Percentiles rank a stretch among this genome's conserved stretches.
These are phyloP conservation scores for Hypocryptadius cinnamomeus DNA, from an alignment of 2,113 vertebrate genomes.

Conservation along the genomic window DNA sequence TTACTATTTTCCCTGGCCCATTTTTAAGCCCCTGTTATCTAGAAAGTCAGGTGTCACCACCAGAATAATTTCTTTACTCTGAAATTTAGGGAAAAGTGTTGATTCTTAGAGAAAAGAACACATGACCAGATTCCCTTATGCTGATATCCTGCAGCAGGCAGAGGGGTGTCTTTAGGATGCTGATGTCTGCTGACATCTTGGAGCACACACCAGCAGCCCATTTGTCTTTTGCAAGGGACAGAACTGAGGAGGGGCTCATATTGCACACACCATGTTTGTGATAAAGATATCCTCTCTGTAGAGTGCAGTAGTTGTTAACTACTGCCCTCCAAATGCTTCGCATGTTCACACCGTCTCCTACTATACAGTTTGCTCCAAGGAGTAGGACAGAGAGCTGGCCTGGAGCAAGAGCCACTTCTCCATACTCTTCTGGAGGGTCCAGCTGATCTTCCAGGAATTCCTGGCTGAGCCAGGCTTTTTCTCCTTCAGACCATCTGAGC, in stretches of 20 bases:
- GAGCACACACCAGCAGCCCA: not conserved
- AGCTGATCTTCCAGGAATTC: not conserved
- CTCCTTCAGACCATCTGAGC: not conserved
- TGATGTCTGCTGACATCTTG: not conserved
- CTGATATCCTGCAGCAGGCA: not conserved
- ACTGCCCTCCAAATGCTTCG: not conserved
- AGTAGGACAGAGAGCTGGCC: not conserved
- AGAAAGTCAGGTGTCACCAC: not conserved
- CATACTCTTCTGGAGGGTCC: not conserved
- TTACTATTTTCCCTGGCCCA: not conserved
- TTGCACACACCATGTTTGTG: not conserved
- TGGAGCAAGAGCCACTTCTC: not conserved
- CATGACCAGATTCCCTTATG: rapidly evolving
- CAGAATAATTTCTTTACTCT: not conserved
- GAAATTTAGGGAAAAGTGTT: not conserved
- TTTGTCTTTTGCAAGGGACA: not conserved
- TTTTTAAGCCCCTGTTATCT: not conserved
- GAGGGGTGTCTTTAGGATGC: not conserved
- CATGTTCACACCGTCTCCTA: not conserved
- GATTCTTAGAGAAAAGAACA: not conserved
- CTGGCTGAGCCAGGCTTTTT: not conserved
- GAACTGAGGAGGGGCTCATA: not conserved
- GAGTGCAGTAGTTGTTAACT: not conserved
- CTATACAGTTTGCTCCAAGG: not conserved
- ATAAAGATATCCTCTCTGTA: not conserved